Percentiles rank a stretch among this genome's conserved stretches.
Evolutionary conservation across 2,888 invertebrate species (phyloP).

Genomic region (Liodrosophila aerea): DNA sequence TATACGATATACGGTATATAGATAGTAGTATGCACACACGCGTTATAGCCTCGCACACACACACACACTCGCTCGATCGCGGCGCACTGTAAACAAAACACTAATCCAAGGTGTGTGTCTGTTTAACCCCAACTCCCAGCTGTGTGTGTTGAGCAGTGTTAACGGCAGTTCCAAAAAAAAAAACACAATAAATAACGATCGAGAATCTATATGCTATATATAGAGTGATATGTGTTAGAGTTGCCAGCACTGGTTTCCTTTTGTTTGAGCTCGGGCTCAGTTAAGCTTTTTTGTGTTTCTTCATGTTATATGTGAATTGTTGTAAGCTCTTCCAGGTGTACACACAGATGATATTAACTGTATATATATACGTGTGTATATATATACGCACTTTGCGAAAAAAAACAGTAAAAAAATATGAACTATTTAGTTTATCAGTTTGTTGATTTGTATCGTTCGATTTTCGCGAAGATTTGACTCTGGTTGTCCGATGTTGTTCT

Average conservation of each 20-base stretch:
- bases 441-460: slow-evolving; percentile 24
- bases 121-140: slow-evolving; percentile 44
- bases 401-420: slow-evolving; percentile 26
- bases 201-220: slow-evolving; percentile 4
- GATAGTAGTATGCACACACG: slow-evolving; percentile 6
- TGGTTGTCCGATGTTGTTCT: background rate
- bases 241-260: slow-evolving; percentile 8
- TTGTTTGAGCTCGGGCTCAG: slow-evolving; percentile 60
- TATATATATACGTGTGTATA: slow-evolving; percentile 3
- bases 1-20: background rate
- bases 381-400: slow-evolving; percentile 43
- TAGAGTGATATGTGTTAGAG: background rate
- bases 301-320: slow-evolving; percentile 45
- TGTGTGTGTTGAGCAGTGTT: slow-evolving; percentile 41
- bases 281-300: slow-evolving; percentile 66
- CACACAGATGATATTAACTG: background rate
- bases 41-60: slow-evolving; percentile 26
- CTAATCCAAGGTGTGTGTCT: slow-evolving; percentile 79
- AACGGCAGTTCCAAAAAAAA: slow-evolving; percentile 37
- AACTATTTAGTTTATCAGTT: slow-evolving; percentile 30
- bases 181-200: slow-evolving; percentile 24
- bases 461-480: slow-evolving; percentile 19
- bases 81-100: slow-evolving; percentile 71
- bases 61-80: slow-evolving; percentile 16
- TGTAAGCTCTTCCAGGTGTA: slow-evolving; percentile 17